These are phyloP conservation scores for Callaeas wilsoni DNA, from an alignment of 2,113 vertebrate genomes.

Conservation along the genomic window DNA sequence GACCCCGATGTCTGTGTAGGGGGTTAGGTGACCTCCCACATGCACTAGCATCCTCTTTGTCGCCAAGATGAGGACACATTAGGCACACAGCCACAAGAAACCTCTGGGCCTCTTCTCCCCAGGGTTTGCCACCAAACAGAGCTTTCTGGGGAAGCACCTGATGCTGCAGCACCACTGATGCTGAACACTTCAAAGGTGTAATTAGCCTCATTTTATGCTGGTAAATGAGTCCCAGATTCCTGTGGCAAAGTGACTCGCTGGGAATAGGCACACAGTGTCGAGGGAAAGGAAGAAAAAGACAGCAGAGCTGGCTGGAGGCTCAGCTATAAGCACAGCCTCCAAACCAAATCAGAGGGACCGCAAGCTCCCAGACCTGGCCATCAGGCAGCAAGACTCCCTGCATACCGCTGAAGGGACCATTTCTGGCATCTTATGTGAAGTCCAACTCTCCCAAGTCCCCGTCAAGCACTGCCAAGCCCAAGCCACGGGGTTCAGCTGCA, in stretches of 20 bases:
- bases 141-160: neutral
- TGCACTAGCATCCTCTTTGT: neutral
- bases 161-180: neutral
- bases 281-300: neutral
- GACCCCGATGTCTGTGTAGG: neutral
- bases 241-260: neutral
- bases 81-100: neutral
- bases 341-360: neutral
- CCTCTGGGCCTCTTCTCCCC: neutral
- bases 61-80: accelerated
- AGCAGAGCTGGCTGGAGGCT: neutral
- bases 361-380: neutral
- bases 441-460: neutral
- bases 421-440: neutral
- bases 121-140: neutral
- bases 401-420: accelerated
- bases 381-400: neutral
- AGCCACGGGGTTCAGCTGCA: neutral
- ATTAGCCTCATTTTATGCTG: neutral
- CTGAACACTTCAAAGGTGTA: neutral
- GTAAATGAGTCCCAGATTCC: neutral
- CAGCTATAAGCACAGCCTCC: neutral
- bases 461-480: accelerated
- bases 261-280: neutral
- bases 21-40: neutral